Conservation (phyloP, 2,888 invertebrate genomes). For the Omphaloscelis lunosa region DNA sequence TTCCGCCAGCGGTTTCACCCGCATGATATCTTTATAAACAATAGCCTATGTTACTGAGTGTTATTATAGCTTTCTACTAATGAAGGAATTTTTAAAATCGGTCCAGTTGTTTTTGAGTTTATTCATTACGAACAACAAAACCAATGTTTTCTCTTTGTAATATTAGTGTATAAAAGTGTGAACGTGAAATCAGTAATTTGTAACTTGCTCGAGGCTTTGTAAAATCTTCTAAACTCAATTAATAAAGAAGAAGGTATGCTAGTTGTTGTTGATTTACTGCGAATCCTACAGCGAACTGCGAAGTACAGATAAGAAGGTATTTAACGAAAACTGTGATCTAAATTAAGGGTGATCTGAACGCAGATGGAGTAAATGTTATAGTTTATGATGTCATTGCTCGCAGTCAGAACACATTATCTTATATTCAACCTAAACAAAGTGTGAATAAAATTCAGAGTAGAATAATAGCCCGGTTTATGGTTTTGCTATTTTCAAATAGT, state of each 20-base stretch:
- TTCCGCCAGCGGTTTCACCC: too few species aligned
- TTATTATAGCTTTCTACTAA: too few species aligned
- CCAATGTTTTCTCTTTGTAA: too few species aligned
- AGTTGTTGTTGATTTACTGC: constrained; percentile 21
- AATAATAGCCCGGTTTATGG: background rate
- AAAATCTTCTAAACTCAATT: background rate
- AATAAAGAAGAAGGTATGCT: background rate
- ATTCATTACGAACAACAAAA: too few species aligned
- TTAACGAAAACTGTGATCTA: constrained; percentile 38
- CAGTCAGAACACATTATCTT: constrained; percentile 20
- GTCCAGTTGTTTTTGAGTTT: too few species aligned
- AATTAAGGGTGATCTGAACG: background rate
- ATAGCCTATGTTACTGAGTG: too few species aligned
- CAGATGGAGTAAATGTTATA: constrained; percentile 14
- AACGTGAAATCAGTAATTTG: background rate
- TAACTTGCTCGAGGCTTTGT: background rate
- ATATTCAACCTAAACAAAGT: constrained; percentile 19
- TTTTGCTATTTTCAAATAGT: background rate
- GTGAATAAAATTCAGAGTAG: constrained; percentile 25
- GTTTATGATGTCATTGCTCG: constrained; percentile 27
- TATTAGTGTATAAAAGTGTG: background rate
- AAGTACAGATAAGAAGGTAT: constrained; percentile 36
- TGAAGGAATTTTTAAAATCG: too few species aligned
- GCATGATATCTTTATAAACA: too few species aligned
- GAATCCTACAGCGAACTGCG: too few species aligned